Evolutionary conservation across 2,888 invertebrate species (phyloP), one percentile per base, ranked within the genome.

Genomic region (Pheosia gnoma): DNA sequence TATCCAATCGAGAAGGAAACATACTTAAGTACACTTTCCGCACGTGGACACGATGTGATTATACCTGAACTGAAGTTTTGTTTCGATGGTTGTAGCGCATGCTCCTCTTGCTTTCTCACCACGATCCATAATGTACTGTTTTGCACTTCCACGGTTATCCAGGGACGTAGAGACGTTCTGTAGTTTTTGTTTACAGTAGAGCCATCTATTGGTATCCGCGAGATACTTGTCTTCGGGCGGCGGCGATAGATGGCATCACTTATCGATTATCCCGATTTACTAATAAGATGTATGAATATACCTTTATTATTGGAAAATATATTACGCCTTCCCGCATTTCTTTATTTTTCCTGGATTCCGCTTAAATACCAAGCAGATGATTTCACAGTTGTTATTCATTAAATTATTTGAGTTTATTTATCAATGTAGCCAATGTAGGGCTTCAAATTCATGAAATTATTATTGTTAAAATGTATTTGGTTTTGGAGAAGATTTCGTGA

Each of bases 21-120:
- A 41, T 51, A 45, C 45, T 56, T 57, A 25, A 25, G 25, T 25
- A 61, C 62, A 64, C 58, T 59, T 56, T 70, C 57, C 71, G 79
- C 79, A 81, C 82, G 72, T 70, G 59, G 58, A 65, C 74, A 68
- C 76, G 59, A 74, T 72, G 64, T 74, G 71, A 68, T 66, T 70
- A 25, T 54, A 56, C 54, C 70, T 66, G 51, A 66, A 70, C 55
- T 61, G 61, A 68, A 56, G 45, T 71, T 74, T 74, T 73, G 74
- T 74, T 57, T 84, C 75, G 90, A 90, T 90, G 93, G 90, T 93
- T 92, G 92, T 87, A 82, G 89, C 91, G 92, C 93, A 93, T 92
- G 92, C 82, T 86, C 87, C 88, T 89, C 89, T 90, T 90, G 91
- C 90, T 89, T 88, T 68, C 73, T 77, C 81, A 83, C 83, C 77